phyloP scores from a whole-genome alignment of 2,888 invertebrate genomes.

The Lepas anatifera region DNA sequence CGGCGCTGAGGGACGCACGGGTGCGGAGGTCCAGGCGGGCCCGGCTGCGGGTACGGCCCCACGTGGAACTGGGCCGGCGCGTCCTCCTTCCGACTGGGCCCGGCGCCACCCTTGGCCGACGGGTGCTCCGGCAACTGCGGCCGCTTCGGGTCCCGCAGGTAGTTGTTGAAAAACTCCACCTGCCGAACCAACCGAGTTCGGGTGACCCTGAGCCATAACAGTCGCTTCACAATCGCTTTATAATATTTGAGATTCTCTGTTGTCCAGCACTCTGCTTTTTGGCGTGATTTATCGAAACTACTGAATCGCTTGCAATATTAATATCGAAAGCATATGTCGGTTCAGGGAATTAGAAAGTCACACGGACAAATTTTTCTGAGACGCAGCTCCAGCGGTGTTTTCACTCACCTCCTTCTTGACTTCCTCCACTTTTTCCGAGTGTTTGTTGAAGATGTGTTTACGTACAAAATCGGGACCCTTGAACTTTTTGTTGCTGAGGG shows the following conservation, averaged over 20 bases:
- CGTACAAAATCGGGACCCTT: conserved; percentile 97
- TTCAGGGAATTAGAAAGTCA: too few relatives aligned
- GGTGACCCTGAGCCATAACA: too few relatives aligned
- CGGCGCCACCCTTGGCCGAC: conserved; percentile 38
- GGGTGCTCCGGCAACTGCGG: conserved; percentile 85
- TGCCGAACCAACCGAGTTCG: too few relatives aligned
- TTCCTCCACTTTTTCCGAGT: conserved; percentile 91
- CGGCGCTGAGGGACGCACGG: too few relatives aligned
- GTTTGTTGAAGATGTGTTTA: conserved; percentile 97
- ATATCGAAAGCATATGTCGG: too few relatives aligned
- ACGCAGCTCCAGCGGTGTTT: too few relatives aligned
- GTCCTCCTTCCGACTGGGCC: conserved; percentile 25
- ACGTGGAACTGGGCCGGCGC: conserved; percentile 25
- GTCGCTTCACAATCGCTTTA: too few relatives aligned
- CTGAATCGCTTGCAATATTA: too few relatives aligned
- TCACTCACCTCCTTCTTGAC: conserved; percentile 72
- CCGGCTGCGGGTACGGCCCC: conserved; percentile 25
- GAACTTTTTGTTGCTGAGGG: conserved; percentile 96
- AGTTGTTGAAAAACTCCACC: conserved; percentile 94
- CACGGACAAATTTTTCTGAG: too few relatives aligned
- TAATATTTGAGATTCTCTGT: too few relatives aligned
- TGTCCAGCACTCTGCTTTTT: too few relatives aligned
- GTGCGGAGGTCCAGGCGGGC: conserved; percentile 26
- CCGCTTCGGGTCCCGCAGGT: conserved; percentile 79
- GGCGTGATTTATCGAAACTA: too few relatives aligned